Conservation (phyloP, 2,888 invertebrate genomes). For the Drosophila niveifrons region DNA sequence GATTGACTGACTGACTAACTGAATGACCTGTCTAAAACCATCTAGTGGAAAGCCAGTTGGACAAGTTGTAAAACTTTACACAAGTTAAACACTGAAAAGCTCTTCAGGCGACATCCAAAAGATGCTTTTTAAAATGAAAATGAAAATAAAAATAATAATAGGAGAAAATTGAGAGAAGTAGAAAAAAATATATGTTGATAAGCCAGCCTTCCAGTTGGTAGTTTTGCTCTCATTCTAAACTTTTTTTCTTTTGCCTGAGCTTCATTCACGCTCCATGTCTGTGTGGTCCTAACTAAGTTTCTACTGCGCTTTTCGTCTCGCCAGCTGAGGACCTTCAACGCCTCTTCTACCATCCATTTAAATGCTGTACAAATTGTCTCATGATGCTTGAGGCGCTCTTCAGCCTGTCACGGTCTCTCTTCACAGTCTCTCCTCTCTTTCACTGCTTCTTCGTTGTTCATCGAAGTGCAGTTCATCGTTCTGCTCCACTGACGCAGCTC, state of each 20-base stretch:
- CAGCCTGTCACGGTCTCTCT: slow-evolving; percentile 18
- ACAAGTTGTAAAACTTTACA: slow-evolving; percentile 64
- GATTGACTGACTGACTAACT: slow-evolving; percentile 20
- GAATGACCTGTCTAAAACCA: slow-evolving; percentile 39
- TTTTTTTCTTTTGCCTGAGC: slow-evolving; percentile 31
- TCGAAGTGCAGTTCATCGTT: slow-evolving; percentile 26
- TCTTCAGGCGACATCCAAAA: slow-evolving; percentile 67
- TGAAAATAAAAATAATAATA: slow-evolving; percentile 29
- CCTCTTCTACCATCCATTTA: slow-evolving; percentile 48
- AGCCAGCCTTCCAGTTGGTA: slow-evolving; percentile 19
- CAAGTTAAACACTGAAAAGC: slow-evolving; percentile 76
- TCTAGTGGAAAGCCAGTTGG: slow-evolving; percentile 37
- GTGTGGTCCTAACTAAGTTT: slow-evolving; percentile 45
- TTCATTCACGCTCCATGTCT: slow-evolving; percentile 16
- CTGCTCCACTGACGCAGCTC: slow-evolving; percentile 56
- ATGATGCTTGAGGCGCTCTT: slow-evolving; percentile 59
- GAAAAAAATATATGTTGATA: slow-evolving; percentile 29
- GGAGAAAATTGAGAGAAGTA: slow-evolving; percentile 1
- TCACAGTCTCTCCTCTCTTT: not conserved
- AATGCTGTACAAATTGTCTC: slow-evolving; percentile 72
- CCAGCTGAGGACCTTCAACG: slow-evolving; percentile 34
- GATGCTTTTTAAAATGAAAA: slow-evolving; percentile 65
- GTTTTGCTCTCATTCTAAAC: slow-evolving; percentile 33
- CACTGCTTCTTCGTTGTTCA: not conserved
- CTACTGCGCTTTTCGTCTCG: slow-evolving; percentile 38